These are phyloP conservation scores for Gonatopus flavifemur DNA, from an alignment of 1,140 invertebrate species.

Conservation along the genomic window DNA sequence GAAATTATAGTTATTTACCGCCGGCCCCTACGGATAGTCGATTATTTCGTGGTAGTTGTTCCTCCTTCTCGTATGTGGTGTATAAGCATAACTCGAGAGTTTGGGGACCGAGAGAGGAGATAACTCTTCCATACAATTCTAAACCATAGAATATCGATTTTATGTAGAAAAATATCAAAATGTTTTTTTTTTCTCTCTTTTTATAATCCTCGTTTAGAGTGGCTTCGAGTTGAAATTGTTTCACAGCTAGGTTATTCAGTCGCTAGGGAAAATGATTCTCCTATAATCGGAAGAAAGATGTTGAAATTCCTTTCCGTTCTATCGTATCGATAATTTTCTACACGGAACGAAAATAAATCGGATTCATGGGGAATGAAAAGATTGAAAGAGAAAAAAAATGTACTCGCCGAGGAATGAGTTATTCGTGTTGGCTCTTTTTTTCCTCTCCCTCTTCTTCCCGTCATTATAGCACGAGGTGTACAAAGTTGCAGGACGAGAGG, in stretches of 20 bases:
- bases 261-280: too few species aligned
- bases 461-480: slow-evolving; percentile 19
- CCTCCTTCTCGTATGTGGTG: slow-evolving; percentile 17
- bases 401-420: slow-evolving; percentile 6
- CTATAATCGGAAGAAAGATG: too few species aligned
- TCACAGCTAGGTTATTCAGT: too few species aligned
- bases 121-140: too few species aligned
- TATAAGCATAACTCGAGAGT: slow-evolving; percentile 23
- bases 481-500: too few species aligned
- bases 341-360: not conserved
- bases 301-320: too few species aligned
- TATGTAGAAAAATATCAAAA: too few species aligned
- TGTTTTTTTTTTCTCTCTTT: too few species aligned
- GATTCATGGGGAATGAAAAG: slow-evolving; percentile 1
- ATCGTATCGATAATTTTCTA: too few species aligned
- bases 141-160: too few species aligned
- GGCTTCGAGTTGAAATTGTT: too few species aligned
- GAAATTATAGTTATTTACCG: slow-evolving; percentile 59
- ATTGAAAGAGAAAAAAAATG: not conserved
- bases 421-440: slow-evolving; percentile 5
- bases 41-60: slow-evolving; percentile 53
- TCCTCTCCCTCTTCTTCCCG: not conserved
- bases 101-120: slow-evolving; percentile 37
- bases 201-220: too few species aligned
- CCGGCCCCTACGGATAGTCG: slow-evolving; percentile 48